Conservation (phyloP, 2,113 vertebrate genomes). For the Gyps fulvus region DNA sequence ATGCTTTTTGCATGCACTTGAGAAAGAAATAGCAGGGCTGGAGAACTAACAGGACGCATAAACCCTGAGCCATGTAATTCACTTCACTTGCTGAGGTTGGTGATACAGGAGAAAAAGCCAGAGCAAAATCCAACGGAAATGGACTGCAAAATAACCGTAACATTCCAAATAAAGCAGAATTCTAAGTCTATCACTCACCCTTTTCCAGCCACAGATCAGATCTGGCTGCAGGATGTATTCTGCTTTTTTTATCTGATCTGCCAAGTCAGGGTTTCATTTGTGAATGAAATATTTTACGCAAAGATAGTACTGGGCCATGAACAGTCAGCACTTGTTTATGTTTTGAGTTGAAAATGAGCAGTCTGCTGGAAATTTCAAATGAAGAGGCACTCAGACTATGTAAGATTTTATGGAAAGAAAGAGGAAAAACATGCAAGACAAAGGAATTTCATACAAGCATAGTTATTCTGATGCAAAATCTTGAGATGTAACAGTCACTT, state of each 20-base stretch:
- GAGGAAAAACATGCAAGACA: background rate
- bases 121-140: background rate
- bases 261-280: background rate
- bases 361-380: background rate
- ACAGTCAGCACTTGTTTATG: background rate
- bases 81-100: background rate
- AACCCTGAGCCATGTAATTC: background rate
- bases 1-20: background rate
- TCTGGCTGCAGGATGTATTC: background rate
- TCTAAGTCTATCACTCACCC: background rate
- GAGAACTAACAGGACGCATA: background rate
- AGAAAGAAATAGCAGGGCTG: background rate
- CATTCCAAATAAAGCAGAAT: background rate
- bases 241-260: background rate
- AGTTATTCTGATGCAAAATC: background rate
- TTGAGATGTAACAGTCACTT: background rate
- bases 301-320: background rate
- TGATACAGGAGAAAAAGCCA: background rate
- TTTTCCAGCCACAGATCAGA: background rate
- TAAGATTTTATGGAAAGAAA: background rate
- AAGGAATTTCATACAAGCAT: background rate
- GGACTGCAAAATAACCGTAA: background rate
- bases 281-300: background rate
- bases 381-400: background rate
- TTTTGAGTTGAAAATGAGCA: background rate